Conservation (phyloP, 2,113 vertebrate species). For the Hypomesus transpacificus region DNA sequence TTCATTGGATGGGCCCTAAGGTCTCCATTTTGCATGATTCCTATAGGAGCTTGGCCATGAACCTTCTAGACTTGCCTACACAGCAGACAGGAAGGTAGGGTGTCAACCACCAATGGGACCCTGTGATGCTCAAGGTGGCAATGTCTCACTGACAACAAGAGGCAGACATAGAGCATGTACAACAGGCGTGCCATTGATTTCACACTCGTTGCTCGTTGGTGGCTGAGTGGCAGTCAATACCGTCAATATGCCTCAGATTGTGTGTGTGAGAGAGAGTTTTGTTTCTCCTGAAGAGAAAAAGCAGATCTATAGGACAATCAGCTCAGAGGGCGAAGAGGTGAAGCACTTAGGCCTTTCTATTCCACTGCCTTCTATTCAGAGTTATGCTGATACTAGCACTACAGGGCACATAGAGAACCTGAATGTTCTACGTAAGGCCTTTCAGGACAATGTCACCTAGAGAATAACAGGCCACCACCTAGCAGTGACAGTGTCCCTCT, state of each 20-base stretch:
- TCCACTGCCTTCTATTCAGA: conserved; percentile 41
- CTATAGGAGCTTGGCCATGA: neutral
- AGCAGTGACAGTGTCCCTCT: conserved; percentile 47
- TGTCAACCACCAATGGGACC: conserved; percentile 1
- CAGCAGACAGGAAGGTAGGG: too few species aligned
- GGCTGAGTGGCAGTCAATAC: conserved; percentile 61
- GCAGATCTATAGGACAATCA: conserved; percentile 68
- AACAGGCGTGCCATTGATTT: conserved; percentile 68
- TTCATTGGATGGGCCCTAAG: too few species aligned
- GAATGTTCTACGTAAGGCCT: conserved; percentile 37
- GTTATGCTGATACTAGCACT: conserved; percentile 58
- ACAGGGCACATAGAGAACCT: conserved; percentile 36
- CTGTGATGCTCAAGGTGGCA: conserved; percentile 47
- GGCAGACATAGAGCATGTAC: conserved; percentile 50
- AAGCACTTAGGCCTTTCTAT: conserved; percentile 21
- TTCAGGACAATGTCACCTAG: conserved; percentile 45
- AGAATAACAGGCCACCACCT: conserved; percentile 42
- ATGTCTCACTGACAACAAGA: conserved; percentile 39
- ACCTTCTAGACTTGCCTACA: too few species aligned
- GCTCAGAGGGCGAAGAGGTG: conserved; percentile 59
- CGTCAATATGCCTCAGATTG: conserved; percentile 73
- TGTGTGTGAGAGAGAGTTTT: conserved; percentile 61
- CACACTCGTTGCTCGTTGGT: conserved; percentile 59
- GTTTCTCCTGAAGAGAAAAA: conserved; percentile 59
- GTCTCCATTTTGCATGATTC: neutral